Conservation (phyloP, 2,113 vertebrate species). For the Chamaea fasciata region DNA sequence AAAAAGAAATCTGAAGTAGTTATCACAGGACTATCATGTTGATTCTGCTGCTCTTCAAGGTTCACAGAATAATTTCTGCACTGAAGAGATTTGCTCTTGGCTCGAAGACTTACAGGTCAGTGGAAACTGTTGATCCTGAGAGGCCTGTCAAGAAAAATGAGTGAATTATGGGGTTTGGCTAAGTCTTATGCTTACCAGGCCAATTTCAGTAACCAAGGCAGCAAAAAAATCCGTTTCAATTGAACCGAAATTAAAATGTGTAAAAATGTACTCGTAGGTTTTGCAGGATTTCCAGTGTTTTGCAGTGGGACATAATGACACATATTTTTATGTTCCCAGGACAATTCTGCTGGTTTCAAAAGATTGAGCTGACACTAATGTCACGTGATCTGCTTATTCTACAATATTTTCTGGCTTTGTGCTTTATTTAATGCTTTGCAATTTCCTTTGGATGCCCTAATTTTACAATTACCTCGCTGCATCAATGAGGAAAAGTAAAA, state of each 20-base stretch:
- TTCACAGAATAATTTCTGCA: constrained; percentile 17
- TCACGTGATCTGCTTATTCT: neutral
- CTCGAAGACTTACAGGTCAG: constrained; percentile 38
- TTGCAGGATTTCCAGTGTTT: neutral
- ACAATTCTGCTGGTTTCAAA: constrained; percentile 6
- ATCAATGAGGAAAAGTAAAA: neutral
- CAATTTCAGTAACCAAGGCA: constrained; percentile 42
- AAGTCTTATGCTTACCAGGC: constrained; percentile 35
- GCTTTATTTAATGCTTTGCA: neutral
- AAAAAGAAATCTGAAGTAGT: neutral
- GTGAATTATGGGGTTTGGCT: constrained; percentile 29
- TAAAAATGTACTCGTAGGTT: neutral
- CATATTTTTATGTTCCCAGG: constrained; percentile 9
- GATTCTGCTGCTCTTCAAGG: neutral
- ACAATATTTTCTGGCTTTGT: neutral
- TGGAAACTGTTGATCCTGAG: constrained; percentile 56
- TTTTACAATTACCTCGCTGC: neutral
- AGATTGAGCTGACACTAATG: neutral
- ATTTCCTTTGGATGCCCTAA: constrained; percentile 11
- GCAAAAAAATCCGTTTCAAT: constrained; percentile 26
- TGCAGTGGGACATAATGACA: neutral
- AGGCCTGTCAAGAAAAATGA: constrained; percentile 48
- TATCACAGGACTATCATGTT: neutral
- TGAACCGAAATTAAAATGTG: constrained; percentile 38
- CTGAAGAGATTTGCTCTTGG: neutral